A percentile compares a stretch with the other conserved stretches of the same genome.
Evolutionary conservation across 2,797 vertebrate species (phyloP).

Genomic region (Trachops cirrhosus): DNA sequence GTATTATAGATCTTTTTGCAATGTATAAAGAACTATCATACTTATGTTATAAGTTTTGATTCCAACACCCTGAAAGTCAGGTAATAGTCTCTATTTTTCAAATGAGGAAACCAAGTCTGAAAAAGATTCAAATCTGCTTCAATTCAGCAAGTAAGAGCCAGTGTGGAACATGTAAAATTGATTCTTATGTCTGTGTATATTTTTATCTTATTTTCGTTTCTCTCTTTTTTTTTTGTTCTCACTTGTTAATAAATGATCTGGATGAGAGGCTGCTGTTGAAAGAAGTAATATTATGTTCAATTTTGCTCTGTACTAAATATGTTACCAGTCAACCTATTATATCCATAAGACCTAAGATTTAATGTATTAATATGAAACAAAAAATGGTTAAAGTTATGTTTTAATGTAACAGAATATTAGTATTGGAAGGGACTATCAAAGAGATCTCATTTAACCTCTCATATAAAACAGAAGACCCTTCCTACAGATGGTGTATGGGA

Average conservation of each 20-base stretch:
- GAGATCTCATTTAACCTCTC: not conserved
- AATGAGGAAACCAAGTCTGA: not conserved
- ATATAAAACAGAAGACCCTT: not conserved
- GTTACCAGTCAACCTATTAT: not conserved
- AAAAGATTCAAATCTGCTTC: not conserved
- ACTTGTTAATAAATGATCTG: not conserved
- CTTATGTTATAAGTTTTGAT: not conserved
- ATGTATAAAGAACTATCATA: not conserved
- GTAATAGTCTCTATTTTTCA: not conserved
- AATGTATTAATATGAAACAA: not conserved
- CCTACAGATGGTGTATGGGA: not conserved
- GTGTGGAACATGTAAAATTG: not conserved
- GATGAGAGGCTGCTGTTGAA: not conserved
- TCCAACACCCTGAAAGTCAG: not conserved
- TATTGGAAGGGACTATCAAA: not conserved
- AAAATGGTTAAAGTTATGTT: not conserved
- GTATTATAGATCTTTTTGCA: not conserved
- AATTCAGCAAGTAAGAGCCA: not conserved
- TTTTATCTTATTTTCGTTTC: conserved; percentile 33
- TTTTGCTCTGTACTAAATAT: not conserved
- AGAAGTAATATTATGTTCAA: not conserved
- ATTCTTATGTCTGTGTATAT: not conserved
- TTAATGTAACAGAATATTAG: not conserved
- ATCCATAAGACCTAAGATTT: not conserved
- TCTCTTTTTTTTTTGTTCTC: not conserved